Evolutionary conservation across 2,888 invertebrate species (phyloP).

Genomic region (Acleris cristana): DNA sequence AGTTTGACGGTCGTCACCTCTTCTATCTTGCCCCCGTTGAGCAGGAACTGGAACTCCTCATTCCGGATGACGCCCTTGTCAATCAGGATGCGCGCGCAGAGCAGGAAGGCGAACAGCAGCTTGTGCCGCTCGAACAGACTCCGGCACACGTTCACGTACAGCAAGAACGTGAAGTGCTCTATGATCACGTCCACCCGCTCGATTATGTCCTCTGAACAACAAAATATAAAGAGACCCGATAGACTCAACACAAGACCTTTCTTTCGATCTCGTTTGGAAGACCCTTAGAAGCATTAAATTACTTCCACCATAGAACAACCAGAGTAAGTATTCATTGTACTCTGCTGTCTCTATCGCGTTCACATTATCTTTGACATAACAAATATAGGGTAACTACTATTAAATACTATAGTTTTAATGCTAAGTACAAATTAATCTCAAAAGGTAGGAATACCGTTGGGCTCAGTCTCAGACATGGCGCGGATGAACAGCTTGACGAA

Average conservation of each 20-base stretch:
- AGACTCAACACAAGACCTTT: no score
- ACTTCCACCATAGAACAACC: no score
- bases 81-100: slow-evolving; percentile 87
- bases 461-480: slow-evolving; percentile 88
- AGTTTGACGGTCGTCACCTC: slow-evolving; percentile 56
- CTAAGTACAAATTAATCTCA: not conserved
- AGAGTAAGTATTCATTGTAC: no score
- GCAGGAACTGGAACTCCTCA: slow-evolving; percentile 89
- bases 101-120: slow-evolving; percentile 91
- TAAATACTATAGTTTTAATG: no score
- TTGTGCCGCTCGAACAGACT: slow-evolving; percentile 96
- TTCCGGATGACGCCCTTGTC: slow-evolving; percentile 84
- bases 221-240: not conserved
- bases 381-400: no score
- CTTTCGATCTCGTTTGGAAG: no score
- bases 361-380: no score
- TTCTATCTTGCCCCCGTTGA: slow-evolving; percentile 88
- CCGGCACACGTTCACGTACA: slow-evolving; percentile 94
- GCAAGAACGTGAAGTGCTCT: slow-evolving; percentile 90
- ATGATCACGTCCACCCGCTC: slow-evolving; percentile 91
- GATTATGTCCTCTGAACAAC: slow-evolving; percentile 85
- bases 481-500: slow-evolving; percentile 91
- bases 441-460: slow-evolving; percentile 76
- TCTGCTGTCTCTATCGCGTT: no score
- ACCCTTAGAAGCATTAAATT: no score